A percentile compares a stretch with the other conserved stretches of the same genome.
phyloP scores from a whole-genome alignment of 2,113 vertebrate species.

The Peromyscus maniculatus region DNA sequence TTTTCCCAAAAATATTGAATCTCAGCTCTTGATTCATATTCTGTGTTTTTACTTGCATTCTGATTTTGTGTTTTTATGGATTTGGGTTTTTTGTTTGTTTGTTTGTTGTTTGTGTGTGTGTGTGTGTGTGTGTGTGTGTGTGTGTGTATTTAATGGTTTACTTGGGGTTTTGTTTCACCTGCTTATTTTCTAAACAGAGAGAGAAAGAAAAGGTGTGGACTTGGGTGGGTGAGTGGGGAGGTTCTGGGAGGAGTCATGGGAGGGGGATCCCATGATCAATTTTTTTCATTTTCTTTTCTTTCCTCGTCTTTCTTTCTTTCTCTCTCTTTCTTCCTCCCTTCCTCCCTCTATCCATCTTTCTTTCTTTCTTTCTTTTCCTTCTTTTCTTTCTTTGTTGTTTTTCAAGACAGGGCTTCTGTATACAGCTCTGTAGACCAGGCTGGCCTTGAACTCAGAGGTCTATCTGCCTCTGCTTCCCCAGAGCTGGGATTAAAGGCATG shows the following conservation, averaged over 20 bases:
- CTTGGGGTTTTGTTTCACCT: not conserved
- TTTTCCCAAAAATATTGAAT: constrained; percentile 41
- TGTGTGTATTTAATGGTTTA: not conserved
- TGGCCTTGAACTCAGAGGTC: not conserved
- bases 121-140: no score
- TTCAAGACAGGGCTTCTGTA: not conserved
- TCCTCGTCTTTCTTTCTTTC: no score
- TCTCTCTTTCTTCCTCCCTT: no score
- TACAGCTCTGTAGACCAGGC: not conserved
- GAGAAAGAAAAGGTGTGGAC: not conserved
- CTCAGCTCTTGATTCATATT: not conserved
- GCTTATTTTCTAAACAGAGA: no score
- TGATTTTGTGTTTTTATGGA: not conserved
- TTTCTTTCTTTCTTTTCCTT: no score
- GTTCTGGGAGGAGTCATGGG: not conserved
- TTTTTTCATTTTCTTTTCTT: no score
- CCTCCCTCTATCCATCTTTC: no score
- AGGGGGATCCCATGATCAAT: not conserved
- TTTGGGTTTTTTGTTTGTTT: not conserved
- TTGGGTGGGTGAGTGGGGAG: not conserved
- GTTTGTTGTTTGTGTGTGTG: not conserved
- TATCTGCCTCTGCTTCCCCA: no score
- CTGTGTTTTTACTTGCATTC: not conserved
- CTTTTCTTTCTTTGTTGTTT: not conserved
- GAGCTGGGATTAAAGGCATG: not conserved